Percentiles rank a stretch among this genome's conserved stretches.
These are phyloP conservation scores for Falcaria lacertinaria DNA, from an alignment of 2,888 invertebrate genomes.

Conservation along the genomic window DNA sequence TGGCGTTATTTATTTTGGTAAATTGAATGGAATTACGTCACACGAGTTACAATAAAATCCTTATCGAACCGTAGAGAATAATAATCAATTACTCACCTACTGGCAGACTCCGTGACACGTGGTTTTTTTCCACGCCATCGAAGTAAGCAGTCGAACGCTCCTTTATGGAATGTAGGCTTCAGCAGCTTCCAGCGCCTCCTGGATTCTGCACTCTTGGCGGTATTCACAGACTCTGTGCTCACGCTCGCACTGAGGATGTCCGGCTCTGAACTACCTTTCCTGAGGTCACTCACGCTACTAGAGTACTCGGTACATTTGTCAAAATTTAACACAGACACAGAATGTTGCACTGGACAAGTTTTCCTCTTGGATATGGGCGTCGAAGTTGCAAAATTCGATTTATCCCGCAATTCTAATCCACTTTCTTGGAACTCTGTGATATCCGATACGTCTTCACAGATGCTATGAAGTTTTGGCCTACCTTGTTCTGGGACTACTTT, in stretches of 20 bases:
- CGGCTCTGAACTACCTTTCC: constrained; percentile 63
- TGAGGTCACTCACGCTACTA: constrained; percentile 47
- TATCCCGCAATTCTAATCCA: constrained; percentile 48
- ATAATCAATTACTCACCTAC: constrained; percentile 48
- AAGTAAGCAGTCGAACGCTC: constrained; percentile 64
- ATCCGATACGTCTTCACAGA: constrained; percentile 49
- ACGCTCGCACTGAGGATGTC: constrained; percentile 55
- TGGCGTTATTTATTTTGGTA: no score
- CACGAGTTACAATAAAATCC: neutral
- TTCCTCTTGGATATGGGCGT: constrained; percentile 63
- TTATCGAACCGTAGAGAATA: neutral
- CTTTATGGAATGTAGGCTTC: constrained; percentile 61
- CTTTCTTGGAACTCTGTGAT: constrained; percentile 50
- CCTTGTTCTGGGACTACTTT: constrained; percentile 35
- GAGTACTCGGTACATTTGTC: constrained; percentile 54
- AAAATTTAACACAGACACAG: constrained; percentile 52
- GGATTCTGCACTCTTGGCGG: constrained; percentile 49
- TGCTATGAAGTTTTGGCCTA: constrained; percentile 50
- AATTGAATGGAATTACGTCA: no score
- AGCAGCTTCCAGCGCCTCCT: constrained; percentile 62
- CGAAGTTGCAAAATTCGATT: constrained; percentile 53
- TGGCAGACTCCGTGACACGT: constrained; percentile 32
- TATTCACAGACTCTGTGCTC: constrained; percentile 35
- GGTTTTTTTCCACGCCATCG: constrained; percentile 66
- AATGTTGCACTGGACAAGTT: constrained; percentile 52